phyloP scores from a whole-genome alignment of 1,140 invertebrate species.

The Sycophila sp. region DNA sequence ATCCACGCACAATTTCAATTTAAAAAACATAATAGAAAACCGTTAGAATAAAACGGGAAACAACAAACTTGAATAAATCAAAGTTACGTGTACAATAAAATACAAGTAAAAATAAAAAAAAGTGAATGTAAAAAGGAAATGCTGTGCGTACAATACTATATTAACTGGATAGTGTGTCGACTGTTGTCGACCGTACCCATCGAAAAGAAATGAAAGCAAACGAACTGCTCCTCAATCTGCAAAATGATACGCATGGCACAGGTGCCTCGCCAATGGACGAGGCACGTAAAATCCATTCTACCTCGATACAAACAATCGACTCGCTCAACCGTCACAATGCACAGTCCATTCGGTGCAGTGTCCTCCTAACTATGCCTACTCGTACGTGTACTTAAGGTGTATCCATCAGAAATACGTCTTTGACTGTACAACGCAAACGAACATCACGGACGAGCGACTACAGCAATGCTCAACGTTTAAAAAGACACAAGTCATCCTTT shows the following conservation, averaged over 20 bases:
- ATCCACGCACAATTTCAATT: slow-evolving; percentile 17
- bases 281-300: neutral
- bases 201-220: neutral
- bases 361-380: neutral
- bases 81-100: neutral
- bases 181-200: neutral
- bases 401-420: neutral
- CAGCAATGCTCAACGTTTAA: too few species aligned
- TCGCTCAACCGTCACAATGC: slow-evolving; percentile 5
- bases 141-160: neutral
- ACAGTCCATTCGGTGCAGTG: slow-evolving; percentile 1
- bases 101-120: neutral
- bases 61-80: neutral
- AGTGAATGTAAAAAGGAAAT: neutral
- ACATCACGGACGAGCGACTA: neutral
- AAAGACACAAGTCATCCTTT: too few species aligned
- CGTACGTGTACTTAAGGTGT: neutral
- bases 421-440: neutral
- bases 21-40: too few species aligned
- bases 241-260: slow-evolving; percentile 20
- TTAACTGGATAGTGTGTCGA: neutral
- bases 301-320: neutral
- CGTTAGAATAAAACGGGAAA: neutral
- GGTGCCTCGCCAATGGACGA: neutral
- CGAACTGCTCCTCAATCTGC: neutral